These are phyloP conservation scores for Isoperla grammatica DNA, from an alignment of 2,888 invertebrate species.

Conservation along the genomic window DNA sequence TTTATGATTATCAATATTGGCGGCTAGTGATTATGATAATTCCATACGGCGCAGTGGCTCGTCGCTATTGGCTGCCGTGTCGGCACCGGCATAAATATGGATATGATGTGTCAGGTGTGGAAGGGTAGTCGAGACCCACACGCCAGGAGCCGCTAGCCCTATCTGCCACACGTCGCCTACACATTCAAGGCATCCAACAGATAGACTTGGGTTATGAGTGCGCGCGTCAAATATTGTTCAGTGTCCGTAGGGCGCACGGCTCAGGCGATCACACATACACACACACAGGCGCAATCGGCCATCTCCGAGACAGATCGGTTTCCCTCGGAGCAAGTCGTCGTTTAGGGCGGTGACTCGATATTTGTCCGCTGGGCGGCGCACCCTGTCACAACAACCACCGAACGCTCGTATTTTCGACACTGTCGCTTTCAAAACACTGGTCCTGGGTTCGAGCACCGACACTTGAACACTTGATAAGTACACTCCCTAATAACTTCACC, in stretches of 20 bases:
- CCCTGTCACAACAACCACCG: conserved; percentile 19
- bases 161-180: conserved; percentile 3
- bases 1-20: conserved; percentile 31
- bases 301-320: conserved; percentile 13
- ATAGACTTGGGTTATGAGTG: conserved; percentile 21
- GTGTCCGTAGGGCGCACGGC: conserved; percentile 3
- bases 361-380: conserved; percentile 29
- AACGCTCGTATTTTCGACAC: background rate
- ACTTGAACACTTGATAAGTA: background rate
- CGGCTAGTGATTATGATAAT: conserved; percentile 29
- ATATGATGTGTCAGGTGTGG: conserved; percentile 20
- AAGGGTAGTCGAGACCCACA: background rate
- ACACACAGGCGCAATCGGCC: no score
- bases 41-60: conserved; percentile 21
- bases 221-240: conserved; percentile 21
- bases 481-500: background rate
- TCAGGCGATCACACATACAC: background rate
- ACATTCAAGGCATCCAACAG: conserved; percentile 10
- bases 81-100: conserved; percentile 29
- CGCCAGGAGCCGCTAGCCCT: conserved; percentile 1
- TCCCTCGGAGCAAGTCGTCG: conserved; percentile 12
- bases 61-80: conserved; percentile 25
- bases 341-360: conserved; percentile 17
- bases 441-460: background rate
- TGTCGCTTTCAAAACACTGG: background rate